A percentile compares a stretch with the other conserved stretches of the same genome.
Conservation (phyloP, 2,888 invertebrate species). For the Drosophila melanocephala region DNA sequence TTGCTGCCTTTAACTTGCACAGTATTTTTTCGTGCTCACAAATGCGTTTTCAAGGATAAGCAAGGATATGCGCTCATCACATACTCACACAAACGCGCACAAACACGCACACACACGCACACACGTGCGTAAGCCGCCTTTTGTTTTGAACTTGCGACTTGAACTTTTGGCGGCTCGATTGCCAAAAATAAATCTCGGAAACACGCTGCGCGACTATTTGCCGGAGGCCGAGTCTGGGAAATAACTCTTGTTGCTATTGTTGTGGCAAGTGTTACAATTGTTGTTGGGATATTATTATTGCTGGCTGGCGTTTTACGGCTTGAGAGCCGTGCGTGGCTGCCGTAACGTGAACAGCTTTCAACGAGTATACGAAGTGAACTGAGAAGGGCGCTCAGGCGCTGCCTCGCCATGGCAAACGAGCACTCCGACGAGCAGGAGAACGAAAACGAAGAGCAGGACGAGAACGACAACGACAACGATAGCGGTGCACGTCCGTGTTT, state of each 20-base stretch:
- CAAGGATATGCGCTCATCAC: conserved; percentile 38
- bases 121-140: conserved; percentile 22
- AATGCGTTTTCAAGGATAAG: conserved; percentile 58
- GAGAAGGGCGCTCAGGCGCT: conserved; percentile 60
- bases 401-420: conserved; percentile 32
- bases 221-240: conserved; percentile 24
- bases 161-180: conserved; percentile 52
- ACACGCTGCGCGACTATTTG: conserved; percentile 27
- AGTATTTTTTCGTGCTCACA: conserved; percentile 44
- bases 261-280: conserved; percentile 34
- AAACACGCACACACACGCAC: conserved; percentile 4
- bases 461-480: conserved; percentile 14
- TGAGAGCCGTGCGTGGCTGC: conserved; percentile 43
- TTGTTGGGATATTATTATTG: conserved; percentile 14
- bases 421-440: conserved; percentile 23
- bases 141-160: conserved; percentile 49
- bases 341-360: conserved; percentile 78
- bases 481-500: conserved; percentile 32
- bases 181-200: conserved; percentile 31
- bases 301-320: not conserved
- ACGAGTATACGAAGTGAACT: conserved; percentile 83
- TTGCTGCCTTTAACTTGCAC: conserved; percentile 47
- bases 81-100: conserved; percentile 6
- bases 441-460: conserved; percentile 19
- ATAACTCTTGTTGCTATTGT: conserved; percentile 30